A percentile compares a stretch with the other conserved stretches of the same genome.
Evolutionary conservation across 2,888 invertebrate genomes (phyloP).

Genomic region (Luperina testacea): DNA sequence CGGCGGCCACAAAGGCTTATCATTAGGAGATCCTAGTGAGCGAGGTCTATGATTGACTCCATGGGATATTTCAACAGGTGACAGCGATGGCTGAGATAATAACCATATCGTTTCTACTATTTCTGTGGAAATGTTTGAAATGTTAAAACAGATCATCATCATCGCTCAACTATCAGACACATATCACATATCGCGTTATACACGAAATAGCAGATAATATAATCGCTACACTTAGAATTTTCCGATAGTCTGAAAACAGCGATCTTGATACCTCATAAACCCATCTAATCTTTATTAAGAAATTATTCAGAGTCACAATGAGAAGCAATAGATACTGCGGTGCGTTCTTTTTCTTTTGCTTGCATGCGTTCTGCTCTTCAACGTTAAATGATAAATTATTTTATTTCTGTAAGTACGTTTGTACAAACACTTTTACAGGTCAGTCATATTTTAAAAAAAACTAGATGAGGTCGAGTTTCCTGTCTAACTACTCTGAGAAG

Average conservation of each 20-base stretch:
- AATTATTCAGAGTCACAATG: background rate
- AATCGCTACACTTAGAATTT: background rate
- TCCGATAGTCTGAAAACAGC: background rate
- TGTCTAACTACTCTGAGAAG: too few species aligned
- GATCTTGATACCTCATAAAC: background rate
- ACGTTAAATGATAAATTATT: too few species aligned
- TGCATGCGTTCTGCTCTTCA: too few species aligned
- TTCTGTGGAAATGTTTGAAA: conserved; percentile 34
- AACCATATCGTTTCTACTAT: conserved; percentile 36
- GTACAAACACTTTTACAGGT: too few species aligned
- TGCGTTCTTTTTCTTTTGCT: background rate
- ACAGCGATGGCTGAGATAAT: conserved; percentile 70
- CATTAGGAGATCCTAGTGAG: conserved; percentile 75
- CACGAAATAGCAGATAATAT: background rate
- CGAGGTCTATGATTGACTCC: conserved; percentile 83
- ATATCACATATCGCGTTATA: background rate
- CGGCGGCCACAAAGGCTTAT: conserved; percentile 82
- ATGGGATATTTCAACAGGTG: conserved; percentile 82
- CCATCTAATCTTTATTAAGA: background rate
- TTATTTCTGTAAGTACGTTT: too few species aligned
- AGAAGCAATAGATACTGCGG: background rate
- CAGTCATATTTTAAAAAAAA: too few species aligned
- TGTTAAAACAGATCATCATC: conserved; percentile 22
- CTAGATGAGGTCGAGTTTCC: too few species aligned
- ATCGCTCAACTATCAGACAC: background rate